Percentiles rank a stretch among this genome's conserved stretches.
phyloP scores from a whole-genome alignment of 2,888 invertebrate species.

The Agrochola macilenta region DNA sequence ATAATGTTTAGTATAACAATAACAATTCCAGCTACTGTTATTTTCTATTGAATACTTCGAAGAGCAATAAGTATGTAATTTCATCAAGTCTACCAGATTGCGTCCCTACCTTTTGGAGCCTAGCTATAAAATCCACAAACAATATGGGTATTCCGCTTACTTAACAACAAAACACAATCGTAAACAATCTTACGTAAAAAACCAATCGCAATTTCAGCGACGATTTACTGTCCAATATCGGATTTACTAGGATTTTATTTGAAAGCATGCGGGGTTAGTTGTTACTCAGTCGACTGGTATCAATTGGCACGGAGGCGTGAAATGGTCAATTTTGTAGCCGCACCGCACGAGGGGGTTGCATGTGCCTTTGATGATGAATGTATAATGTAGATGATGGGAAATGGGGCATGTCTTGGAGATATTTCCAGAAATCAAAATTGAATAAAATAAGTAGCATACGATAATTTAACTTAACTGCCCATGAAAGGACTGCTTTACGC shows the following conservation, averaged over 20 bases:
- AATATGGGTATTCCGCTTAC: constrained; percentile 33
- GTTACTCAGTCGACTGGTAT: constrained; percentile 49
- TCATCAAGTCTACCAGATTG: constrained; percentile 27
- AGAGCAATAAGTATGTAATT: constrained; percentile 26
- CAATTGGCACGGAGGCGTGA: constrained; percentile 61
- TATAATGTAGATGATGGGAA: neutral
- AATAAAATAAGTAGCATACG: neutral
- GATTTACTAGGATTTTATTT: constrained; percentile 61
- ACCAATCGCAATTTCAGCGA: constrained; percentile 53
- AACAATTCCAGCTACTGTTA: constrained; percentile 7
- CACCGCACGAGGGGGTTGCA: constrained; percentile 4
- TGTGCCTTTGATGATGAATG: constrained; percentile 14
- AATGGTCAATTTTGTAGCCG: constrained; percentile 64
- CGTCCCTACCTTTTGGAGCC: constrained; percentile 13
- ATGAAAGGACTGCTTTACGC: neutral
- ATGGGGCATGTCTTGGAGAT: neutral
- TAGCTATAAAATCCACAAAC: constrained; percentile 33
- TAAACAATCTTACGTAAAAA: constrained; percentile 40
- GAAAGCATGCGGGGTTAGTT: constrained; percentile 49
- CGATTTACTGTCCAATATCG: constrained; percentile 58
- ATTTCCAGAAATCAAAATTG: neutral
- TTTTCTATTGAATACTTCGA: constrained; percentile 7
- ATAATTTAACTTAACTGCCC: neutral
- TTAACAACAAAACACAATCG: constrained; percentile 43
- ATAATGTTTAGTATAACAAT: constrained; percentile 17